These are phyloP conservation scores for Cataglyphis albicans DNA, from an alignment of 2,888 invertebrate species.

Conservation along the genomic window DNA sequence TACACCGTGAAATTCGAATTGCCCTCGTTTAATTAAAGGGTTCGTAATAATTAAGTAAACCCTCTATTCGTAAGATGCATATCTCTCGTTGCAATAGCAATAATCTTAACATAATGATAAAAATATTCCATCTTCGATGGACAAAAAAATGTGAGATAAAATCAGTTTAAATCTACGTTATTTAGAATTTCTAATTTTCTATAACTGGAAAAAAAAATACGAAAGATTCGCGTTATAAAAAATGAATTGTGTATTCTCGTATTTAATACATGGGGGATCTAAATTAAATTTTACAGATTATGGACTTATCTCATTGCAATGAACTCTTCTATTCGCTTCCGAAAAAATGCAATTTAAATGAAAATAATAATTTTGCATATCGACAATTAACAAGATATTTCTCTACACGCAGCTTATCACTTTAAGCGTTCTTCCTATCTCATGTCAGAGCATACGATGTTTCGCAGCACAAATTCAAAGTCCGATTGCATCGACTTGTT, in stretches of 20 bases:
- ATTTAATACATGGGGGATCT: not conserved
- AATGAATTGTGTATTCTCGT: not conserved
- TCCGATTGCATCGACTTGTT: not conserved
- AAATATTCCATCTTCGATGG: not conserved
- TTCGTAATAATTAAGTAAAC: not conserved
- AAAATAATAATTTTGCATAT: not conserved
- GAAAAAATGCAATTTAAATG: not conserved
- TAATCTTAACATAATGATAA: not conserved
- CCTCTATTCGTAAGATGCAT: not conserved
- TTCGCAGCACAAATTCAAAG: not conserved
- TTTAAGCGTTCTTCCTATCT: not conserved
- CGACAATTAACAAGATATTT: not conserved
- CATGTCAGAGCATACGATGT: not conserved
- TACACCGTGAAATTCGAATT: conserved; percentile 59
- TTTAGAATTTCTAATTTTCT: not conserved
- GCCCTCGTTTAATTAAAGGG: conserved; percentile 22
- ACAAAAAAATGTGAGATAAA: not conserved
- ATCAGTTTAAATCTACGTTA: not conserved
- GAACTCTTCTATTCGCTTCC: not conserved
- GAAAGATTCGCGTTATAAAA: not conserved
- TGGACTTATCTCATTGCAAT: not conserved
- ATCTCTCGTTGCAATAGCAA: not conserved
- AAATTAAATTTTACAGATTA: not conserved
- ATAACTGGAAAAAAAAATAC: not conserved
- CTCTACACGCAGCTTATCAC: not conserved